Evolutionary conservation across 1,140 invertebrate genomes (phyloP).

Genomic region (Listronotus oregonensis): DNA sequence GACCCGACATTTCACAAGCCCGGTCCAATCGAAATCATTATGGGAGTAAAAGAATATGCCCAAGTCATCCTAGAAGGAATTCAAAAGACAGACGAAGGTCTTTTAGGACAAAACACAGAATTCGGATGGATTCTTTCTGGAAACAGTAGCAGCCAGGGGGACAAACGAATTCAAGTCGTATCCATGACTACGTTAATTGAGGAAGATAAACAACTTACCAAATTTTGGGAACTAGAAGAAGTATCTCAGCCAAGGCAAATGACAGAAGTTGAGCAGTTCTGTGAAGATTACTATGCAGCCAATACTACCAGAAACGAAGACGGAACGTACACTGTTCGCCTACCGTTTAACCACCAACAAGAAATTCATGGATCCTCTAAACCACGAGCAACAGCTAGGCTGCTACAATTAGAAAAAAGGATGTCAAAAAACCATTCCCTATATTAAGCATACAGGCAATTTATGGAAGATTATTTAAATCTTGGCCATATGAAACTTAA

Average conservation of each 20-base stretch:
- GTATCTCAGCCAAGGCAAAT: background rate
- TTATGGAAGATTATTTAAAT: conserved; percentile 47
- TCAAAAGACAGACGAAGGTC: background rate
- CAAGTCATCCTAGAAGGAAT: background rate
- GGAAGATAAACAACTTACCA: too few relatives aligned
- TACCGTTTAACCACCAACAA: background rate
- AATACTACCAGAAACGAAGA: background rate
- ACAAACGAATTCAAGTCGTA: background rate
- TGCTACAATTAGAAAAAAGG: background rate
- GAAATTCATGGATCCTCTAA: background rate
- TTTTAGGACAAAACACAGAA: conserved; percentile 30
- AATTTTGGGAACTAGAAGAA: conserved; percentile 8
- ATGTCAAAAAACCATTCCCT: background rate
- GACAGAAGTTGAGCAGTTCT: background rate
- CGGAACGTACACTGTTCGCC: background rate
- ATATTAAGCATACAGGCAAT: conserved; percentile 29
- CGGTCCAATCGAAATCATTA: background rate
- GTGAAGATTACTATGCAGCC: background rate
- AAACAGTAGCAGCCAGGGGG: background rate
- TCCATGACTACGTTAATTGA: background rate
- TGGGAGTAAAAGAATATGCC: conserved; percentile 1
- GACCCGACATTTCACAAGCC: background rate
- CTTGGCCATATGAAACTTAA: conserved; percentile 45
- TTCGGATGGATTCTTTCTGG: conserved; percentile 38
- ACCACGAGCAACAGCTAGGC: conserved; percentile 1